A percentile compares a stretch with the other conserved stretches of the same genome.
Conservation (phyloP, 2,797 vertebrate genomes). For the Ara ararauna region DNA sequence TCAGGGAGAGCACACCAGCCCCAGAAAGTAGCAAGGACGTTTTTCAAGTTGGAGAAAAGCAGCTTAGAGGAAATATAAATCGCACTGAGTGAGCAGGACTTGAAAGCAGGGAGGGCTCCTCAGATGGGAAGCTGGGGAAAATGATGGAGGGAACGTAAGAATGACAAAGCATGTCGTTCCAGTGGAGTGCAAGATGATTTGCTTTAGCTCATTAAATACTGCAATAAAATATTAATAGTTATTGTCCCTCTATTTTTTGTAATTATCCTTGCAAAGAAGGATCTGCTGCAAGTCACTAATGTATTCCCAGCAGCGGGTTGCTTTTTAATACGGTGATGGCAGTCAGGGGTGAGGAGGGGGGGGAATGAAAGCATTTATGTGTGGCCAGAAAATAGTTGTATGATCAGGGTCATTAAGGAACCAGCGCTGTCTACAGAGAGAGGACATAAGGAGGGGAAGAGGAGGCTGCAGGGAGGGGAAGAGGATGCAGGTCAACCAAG, state of each 20-base stretch:
- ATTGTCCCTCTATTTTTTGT: slow-evolving; percentile 82
- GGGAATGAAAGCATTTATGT: slow-evolving; percentile 53
- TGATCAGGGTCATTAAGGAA: slow-evolving; percentile 66
- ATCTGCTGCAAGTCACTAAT: slow-evolving; percentile 77
- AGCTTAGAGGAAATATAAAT: slow-evolving; percentile 56
- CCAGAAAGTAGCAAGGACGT: slow-evolving; percentile 12
- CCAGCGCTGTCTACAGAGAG: not conserved
- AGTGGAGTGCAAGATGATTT: slow-evolving; percentile 73
- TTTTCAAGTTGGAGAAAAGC: slow-evolving; percentile 52
- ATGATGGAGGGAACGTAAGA: slow-evolving; percentile 66
- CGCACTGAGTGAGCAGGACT: slow-evolving; percentile 17
- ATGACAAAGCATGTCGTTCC: slow-evolving; percentile 75
- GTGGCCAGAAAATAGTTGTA: slow-evolving; percentile 68
- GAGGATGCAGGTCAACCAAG: not conserved
- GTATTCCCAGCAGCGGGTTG: slow-evolving; percentile 78
- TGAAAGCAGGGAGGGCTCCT: slow-evolving; percentile 60
- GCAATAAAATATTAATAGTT: slow-evolving; percentile 83
- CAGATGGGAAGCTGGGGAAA: slow-evolving; percentile 36
- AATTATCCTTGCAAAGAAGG: slow-evolving; percentile 79
- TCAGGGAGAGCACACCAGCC: not conserved
- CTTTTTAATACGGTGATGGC: slow-evolving; percentile 72
- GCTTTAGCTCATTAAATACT: slow-evolving; percentile 80
- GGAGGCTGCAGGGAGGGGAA: not conserved
- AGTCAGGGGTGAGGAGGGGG: slow-evolving; percentile 32
- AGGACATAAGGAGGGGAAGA: not conserved